Percentiles rank a stretch among this genome's conserved stretches.
Conservation (phyloP, 2,113 vertebrate genomes). For the Toxostoma redivivum region DNA sequence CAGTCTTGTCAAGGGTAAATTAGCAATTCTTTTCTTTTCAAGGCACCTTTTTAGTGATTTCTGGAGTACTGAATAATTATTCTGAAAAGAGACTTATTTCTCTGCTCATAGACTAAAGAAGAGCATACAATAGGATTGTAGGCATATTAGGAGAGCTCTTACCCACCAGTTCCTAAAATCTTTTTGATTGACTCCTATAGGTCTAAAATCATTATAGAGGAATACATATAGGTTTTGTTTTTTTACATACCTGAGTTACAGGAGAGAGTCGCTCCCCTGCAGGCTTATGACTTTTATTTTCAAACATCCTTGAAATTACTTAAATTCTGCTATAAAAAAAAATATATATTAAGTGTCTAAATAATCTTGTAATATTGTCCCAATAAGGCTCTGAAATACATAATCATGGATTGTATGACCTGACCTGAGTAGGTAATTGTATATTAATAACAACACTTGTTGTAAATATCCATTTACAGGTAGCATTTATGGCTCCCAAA, state of each 20-base stretch:
- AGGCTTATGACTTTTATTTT: not conserved
- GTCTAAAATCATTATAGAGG: not conserved
- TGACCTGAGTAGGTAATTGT: not conserved
- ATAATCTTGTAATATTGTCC: not conserved
- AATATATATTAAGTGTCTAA: not conserved
- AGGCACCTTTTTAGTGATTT: not conserved
- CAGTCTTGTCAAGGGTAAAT: not conserved
- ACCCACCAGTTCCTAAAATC: not conserved
- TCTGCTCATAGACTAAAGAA: not conserved
- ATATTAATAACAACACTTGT: not conserved
- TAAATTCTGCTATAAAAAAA: not conserved
- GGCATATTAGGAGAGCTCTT: not conserved
- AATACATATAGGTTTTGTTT: not conserved
- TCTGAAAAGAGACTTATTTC: not conserved
- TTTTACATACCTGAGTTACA: not conserved
- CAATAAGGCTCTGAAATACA: not conserved
- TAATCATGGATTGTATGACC: not conserved
- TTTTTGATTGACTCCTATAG: rapidly evolving
- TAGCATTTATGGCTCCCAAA: not conserved
- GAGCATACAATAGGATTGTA: not conserved
- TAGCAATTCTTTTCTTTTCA: not conserved
- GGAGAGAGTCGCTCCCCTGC: rapidly evolving
- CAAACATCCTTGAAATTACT: not conserved
- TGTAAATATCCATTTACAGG: not conserved
- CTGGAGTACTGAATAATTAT: not conserved